Conservation (phyloP, 2,888 invertebrate species). For the Cremastinae sp. region DNA sequence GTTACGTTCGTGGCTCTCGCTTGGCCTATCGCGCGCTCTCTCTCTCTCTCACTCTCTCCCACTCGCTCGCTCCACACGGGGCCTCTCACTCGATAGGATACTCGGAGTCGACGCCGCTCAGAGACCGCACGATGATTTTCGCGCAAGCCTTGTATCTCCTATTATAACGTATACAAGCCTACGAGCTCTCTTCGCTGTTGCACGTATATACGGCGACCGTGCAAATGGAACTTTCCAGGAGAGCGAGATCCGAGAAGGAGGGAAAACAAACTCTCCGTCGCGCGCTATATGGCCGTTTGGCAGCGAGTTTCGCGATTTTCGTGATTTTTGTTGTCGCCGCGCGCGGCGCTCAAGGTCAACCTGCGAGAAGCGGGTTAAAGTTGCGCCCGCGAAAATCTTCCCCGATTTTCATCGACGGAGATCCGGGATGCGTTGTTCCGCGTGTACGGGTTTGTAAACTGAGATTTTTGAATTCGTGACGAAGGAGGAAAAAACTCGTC, state of each 20-base stretch:
- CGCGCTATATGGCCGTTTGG: not conserved
- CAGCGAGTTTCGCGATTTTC: not conserved
- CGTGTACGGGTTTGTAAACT: too few species aligned
- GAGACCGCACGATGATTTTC: slow-evolving; percentile 18
- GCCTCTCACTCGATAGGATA: slow-evolving; percentile 15
- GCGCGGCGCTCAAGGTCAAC: too few species aligned
- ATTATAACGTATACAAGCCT: not conserved
- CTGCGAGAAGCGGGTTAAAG: too few species aligned
- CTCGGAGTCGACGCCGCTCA: slow-evolving; percentile 7
- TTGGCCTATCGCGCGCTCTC: slow-evolving; percentile 25
- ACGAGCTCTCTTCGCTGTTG: not conserved
- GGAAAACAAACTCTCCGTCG: not conserved
- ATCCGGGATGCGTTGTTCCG: too few species aligned
- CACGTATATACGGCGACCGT: not conserved
- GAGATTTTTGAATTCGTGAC: not conserved
- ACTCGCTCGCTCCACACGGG: slow-evolving; percentile 23
- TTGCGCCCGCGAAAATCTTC: too few species aligned
- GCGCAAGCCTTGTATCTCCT: slow-evolving; percentile 27
- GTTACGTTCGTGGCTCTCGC: slow-evolving; percentile 62
- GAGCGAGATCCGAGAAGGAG: not conserved
- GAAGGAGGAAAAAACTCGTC: not conserved
- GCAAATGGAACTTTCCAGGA: slow-evolving; percentile 26
- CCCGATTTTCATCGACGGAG: too few species aligned
- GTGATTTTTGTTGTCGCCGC: too few species aligned
- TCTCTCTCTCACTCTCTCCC: slow-evolving; percentile 25